These are phyloP conservation scores for Machimus rusticus DNA, from an alignment of 2,888 invertebrate genomes.

Conservation along the genomic window DNA sequence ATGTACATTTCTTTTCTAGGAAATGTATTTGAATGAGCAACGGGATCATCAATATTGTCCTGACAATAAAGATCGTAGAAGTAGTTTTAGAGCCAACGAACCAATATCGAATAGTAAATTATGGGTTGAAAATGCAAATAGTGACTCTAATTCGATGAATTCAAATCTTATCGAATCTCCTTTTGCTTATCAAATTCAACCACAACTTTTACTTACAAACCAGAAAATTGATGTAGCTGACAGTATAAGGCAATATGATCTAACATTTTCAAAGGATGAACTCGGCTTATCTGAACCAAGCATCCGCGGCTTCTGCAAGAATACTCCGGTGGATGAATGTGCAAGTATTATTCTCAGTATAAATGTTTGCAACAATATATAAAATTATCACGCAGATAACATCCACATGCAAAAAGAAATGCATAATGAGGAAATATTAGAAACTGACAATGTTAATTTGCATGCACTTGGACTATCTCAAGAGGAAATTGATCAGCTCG, in stretches of 20 bases:
- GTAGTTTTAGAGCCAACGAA: background rate
- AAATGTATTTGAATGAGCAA: background rate
- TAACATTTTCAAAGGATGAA: background rate
- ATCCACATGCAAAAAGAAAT: background rate
- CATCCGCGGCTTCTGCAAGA: background rate
- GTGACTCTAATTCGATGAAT: background rate
- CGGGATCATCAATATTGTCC: background rate
- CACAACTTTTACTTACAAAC: background rate
- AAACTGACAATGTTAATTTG: constrained; percentile 52
- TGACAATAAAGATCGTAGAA: background rate
- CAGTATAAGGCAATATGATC: constrained; percentile 46
- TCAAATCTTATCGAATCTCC: background rate
- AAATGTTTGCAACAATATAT: constrained; percentile 50
- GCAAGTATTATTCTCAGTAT: background rate
- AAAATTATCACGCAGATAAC: constrained; percentile 51
- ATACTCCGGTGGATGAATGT: background rate
- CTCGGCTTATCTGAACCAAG: background rate
- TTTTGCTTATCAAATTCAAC: background rate
- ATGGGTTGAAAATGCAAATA: background rate
- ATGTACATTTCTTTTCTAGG: background rate
- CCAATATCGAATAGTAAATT: background rate
- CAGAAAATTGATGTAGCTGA: constrained; percentile 40
- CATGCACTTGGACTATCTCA: constrained; percentile 64
- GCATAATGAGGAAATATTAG: background rate
- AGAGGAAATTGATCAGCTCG: constrained; percentile 67